Base-by-base conservation (phyloP, 2,113 vertebrate species). In the Odobenus rosmarus region DNA sequence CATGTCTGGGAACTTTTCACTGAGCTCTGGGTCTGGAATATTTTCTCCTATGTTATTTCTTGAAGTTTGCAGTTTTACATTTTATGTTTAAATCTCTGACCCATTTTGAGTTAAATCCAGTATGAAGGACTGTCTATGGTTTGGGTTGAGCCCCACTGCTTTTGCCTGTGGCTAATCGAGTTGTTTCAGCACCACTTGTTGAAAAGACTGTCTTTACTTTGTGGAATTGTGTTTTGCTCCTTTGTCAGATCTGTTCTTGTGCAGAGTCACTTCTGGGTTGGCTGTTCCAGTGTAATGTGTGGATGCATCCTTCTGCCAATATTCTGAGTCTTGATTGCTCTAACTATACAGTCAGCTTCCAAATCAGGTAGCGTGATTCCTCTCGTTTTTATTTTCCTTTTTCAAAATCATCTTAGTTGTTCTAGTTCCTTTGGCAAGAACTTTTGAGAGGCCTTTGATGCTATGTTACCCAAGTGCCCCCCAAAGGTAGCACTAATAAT, bases 381-480 rank as follows among this genome's bases (percentile, higher is more conserved):
- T 95, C n/a, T 15, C 19, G 46, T 71, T 15, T 15, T 76, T 69
- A 5, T 62, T 92, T 97, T 74, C 92, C n/a, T 83, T 87, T 87
- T 86, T 55, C 36, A 80, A 74, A 74, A 62, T 36, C 62, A 49
- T 42, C 71, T 80, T 8, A 86, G 90, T 84, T 77, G 9, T 76
- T 64, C 62, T 72, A 28, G 57, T 69, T 83, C 46, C 90, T 93
- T 57, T 39, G 67, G n/a, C 33, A 18, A 7, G 76, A 33, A 5
- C 85, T 92, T 92, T 67, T 81, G 67, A 80, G 95, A 92, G 94
- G 39, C 26, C 53, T 71, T 67, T 72, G 77, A 79, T 36, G 90
- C 24, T 51, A 1, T 69, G n/a, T 79, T 74, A 71, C 79, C 89
- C 31, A 84, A 46, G 36, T 88, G 81, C 53, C 90, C 71, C 57